These are phyloP conservation scores for Lasioglossum villosulum DNA, from an alignment of 2,888 invertebrate species.

Conservation along the genomic window DNA sequence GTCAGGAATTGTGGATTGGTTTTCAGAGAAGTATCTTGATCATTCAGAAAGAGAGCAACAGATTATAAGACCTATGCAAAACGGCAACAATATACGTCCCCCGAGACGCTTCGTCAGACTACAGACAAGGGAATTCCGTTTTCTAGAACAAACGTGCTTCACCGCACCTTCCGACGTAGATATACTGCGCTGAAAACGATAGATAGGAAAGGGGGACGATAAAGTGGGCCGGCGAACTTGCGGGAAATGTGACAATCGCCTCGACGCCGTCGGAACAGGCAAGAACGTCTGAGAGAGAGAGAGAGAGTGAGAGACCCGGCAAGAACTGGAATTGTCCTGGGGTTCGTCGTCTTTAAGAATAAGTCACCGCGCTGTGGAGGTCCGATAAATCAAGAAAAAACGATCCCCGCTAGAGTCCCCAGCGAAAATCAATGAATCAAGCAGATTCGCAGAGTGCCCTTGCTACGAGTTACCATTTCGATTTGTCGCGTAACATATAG, in stretches of 20 bases:
- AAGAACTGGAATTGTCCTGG: conserved; percentile 22
- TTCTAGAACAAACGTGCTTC: conserved; percentile 39
- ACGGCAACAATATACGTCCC: conserved; percentile 7
- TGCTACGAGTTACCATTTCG: not conserved
- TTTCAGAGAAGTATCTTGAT: not conserved
- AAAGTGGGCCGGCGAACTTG: conserved; percentile 42
- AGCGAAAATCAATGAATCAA: conserved; percentile 3
- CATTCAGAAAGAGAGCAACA: not conserved
- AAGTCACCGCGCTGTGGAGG: conserved; percentile 1
- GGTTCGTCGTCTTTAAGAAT: conserved; percentile 34
- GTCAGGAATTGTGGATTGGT: not conserved
- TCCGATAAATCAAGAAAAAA: conserved; percentile 7
- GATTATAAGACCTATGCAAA: conserved; percentile 2
- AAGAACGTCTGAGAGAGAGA: not conserved
- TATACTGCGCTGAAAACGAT: conserved; percentile 32
- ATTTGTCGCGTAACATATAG: not conserved
- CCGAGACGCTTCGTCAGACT: conserved; percentile 6
- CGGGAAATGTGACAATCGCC: conserved; percentile 41
- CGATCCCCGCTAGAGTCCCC: not conserved
- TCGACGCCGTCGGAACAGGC: conserved; percentile 10
- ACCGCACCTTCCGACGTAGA: conserved; percentile 20
- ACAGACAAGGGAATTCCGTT: conserved; percentile 36
- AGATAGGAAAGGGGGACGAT: conserved; percentile 30
- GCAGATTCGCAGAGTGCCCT: not conserved
- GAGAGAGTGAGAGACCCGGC: not conserved